Percentiles rank a stretch among this genome's conserved stretches.
Conservation (phyloP, 2,888 invertebrate genomes). For the Nasonovia ribisnigri region DNA sequence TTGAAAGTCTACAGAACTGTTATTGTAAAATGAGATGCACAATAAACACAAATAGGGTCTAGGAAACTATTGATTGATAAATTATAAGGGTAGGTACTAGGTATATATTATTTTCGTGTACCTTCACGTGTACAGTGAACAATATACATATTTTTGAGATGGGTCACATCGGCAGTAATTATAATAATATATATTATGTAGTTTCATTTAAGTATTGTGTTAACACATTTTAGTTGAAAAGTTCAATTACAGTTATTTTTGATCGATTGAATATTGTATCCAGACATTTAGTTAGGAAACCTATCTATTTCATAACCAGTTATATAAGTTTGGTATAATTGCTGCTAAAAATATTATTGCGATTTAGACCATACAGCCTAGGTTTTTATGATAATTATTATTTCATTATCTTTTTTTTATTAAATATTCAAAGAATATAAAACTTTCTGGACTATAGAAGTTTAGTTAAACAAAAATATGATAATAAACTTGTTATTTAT, state of each 20-base stretch:
- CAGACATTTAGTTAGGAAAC: not conserved
- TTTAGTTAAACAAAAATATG: not conserved
- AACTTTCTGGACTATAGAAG: not conserved
- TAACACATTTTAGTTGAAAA: not conserved
- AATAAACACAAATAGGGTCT: not conserved
- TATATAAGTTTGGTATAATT: not conserved
- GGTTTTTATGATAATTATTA: not conserved
- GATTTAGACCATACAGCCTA: not conserved
- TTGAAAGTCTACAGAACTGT: not conserved
- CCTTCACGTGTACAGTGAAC: not conserved
- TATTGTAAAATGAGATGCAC: not conserved
- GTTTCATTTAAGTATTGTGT: not conserved
- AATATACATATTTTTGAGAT: not conserved
- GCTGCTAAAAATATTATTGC: not conserved
- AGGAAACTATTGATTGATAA: slow-evolving; percentile 1
- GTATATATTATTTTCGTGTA: not conserved
- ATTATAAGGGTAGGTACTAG: not conserved
- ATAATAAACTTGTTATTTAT: slow-evolving; percentile 24
- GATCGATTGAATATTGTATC: not conserved
- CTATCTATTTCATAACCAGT: not conserved
- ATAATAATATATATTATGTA: not conserved
- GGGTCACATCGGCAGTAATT: not conserved
- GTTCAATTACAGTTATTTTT: not conserved
- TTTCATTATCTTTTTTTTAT: not conserved
- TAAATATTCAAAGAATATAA: not conserved